Base-by-base conservation (phyloP, 2,888 invertebrate species). In the Polydrusus pterygomalis region DNA sequence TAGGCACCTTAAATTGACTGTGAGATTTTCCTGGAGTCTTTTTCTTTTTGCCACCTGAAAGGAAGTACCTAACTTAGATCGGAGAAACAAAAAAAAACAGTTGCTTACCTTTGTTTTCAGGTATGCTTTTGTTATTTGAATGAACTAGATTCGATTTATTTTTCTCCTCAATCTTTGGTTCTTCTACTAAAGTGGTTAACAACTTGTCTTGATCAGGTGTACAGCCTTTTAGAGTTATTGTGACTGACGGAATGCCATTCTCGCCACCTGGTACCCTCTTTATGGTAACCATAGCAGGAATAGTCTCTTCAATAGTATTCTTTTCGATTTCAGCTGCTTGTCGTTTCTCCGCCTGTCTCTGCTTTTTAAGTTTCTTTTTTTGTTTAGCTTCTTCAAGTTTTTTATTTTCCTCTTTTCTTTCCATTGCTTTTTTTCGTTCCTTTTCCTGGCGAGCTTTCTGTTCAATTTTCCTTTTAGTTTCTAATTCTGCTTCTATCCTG, bases 161-260 rank as follows among this genome's bases (percentile, higher is more conserved):
- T 47, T 74, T 78, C 34, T 70, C 74, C 67, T 81, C 80, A 51
- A 70, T 79, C 10, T 74, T 58, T 13, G 78, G 43, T 38, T 81
- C 80, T 10, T 79, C 80, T 65, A 92, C 90, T 78, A 94, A 89
- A 0, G 93, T 94, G 83, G 93, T 94, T 1, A 94, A 88, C 40
- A 94, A 89, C 85, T 93, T 92, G 81, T 94, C 94, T 84, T 93
- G 92, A 76, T 93, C 93, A 0, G 93, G 93, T 0, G 93, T 92
- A 71, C 92, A 91, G 6, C 94, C 94, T 83, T 93, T 93, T 38
- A 94, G 88, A 0, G 94, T 94, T 63, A 95, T 94, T 0, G 94
- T 94, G 0, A 94, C 94, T 25, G 92, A 93, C 10, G 94, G 93
- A 80, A 93, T 92, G 0, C 91, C 89, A 79, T 88, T 89, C 82